These are phyloP conservation scores for Podotricha telesiphe DNA, from an alignment of 2,888 invertebrate species.

Conservation along the genomic window DNA sequence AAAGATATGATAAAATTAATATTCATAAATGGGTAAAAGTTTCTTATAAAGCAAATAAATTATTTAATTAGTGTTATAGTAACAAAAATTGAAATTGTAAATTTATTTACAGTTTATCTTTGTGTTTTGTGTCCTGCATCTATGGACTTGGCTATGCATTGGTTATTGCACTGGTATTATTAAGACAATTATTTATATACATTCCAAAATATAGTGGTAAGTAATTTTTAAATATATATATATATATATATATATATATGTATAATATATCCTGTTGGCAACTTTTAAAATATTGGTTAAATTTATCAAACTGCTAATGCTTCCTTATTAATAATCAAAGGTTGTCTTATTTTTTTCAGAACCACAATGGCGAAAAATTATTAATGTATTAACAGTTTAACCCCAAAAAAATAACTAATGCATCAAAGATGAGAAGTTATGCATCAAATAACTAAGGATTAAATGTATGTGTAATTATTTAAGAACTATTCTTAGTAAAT, in stretches of 20 bases:
- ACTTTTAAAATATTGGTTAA: too few species aligned
- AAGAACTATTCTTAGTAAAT: background rate
- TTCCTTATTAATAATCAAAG: conserved; percentile 1
- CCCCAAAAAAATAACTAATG: background rate
- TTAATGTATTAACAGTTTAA: conserved; percentile 54
- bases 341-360: conserved; percentile 55
- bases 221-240: conserved; percentile 44
- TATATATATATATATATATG: background rate
- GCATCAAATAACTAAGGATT: background rate
- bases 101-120: conserved; percentile 74
- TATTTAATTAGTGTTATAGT: too few species aligned
- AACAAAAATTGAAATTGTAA: background rate
- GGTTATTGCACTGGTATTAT: conserved; percentile 71
- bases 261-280: too few species aligned
- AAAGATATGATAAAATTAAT: too few species aligned
- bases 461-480: background rate
- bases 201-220: conserved; percentile 73
- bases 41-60: too few species aligned
- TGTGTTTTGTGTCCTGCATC: conserved; percentile 83
- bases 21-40: too few species aligned
- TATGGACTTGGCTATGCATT: conserved; percentile 76
- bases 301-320: background rate
- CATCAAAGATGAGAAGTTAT: background rate
- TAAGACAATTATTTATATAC: conserved; percentile 75
- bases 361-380: conserved; percentile 65